Percentiles rank a stretch among this genome's conserved stretches.
Conservation (phyloP, 2,888 invertebrate species). For the Apotomis capreana region DNA sequence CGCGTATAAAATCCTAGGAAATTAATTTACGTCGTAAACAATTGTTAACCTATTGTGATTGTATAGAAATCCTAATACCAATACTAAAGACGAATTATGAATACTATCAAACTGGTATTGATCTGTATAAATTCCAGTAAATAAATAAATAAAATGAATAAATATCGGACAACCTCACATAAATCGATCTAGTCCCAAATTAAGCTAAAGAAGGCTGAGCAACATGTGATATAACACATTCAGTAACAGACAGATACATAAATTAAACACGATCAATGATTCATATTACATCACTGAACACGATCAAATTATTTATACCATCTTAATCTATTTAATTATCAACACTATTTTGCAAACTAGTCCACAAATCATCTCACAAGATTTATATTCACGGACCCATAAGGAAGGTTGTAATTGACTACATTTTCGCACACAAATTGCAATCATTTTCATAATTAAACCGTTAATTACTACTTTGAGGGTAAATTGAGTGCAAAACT, state of each 20-base stretch:
- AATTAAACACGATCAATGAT: background rate
- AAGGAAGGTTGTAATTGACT: conserved; percentile 23
- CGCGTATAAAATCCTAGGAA: too few species aligned
- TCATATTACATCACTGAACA: background rate
- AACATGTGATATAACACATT: background rate
- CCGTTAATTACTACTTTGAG: conserved; percentile 10
- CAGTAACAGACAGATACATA: background rate
- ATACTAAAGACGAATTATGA: too few species aligned
- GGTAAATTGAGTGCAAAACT: conserved; percentile 23
- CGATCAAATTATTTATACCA: background rate
- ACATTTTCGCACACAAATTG: conserved; percentile 30
- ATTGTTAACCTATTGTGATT: too few species aligned
- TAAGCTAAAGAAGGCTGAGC: too few species aligned
- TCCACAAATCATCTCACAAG: background rate
- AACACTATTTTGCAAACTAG: background rate
- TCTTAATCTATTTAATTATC: background rate
- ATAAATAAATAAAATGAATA: too few species aligned
- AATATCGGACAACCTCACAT: too few species aligned
- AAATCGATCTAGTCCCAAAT: too few species aligned
- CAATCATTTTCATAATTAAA: conserved; percentile 37
- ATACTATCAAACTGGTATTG: background rate
- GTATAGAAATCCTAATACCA: too few species aligned
- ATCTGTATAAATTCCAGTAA: background rate
- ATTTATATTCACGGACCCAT: conserved; percentile 5
- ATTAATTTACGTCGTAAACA: too few species aligned